phyloP scores from a whole-genome alignment of 1,140 invertebrate genomes.

The Notospermus geniculatus region DNA sequence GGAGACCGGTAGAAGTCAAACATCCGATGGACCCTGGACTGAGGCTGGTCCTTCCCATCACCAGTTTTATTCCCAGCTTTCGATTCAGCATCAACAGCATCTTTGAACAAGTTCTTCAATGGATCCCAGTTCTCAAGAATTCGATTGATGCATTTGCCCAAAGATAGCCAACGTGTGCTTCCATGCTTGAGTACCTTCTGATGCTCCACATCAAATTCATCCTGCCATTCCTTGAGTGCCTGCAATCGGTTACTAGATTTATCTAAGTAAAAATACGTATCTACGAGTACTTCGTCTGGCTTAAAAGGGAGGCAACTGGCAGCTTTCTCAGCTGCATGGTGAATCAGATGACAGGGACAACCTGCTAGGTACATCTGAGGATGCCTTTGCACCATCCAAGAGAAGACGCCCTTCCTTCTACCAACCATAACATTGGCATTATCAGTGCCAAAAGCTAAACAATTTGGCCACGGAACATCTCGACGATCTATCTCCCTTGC shows the following conservation, averaged over 20 bases:
- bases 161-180: slow-evolving; percentile 29
- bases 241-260: slow-evolving; percentile 22
- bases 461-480: slow-evolving; percentile 26
- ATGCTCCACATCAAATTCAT: slow-evolving; percentile 22
- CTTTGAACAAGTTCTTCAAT: slow-evolving; percentile 19
- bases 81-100: slow-evolving; percentile 10
- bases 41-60: no score
- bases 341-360: no score
- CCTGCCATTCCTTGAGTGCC: slow-evolving; percentile 16
- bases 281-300: slow-evolving; percentile 20
- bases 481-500: slow-evolving; percentile 17
- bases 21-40: no score
- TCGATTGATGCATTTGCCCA: slow-evolving; percentile 21
- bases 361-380: slow-evolving; percentile 11
- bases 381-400: slow-evolving; percentile 18
- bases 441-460: slow-evolving; percentile 27
- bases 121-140: slow-evolving; percentile 24
- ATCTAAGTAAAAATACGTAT: slow-evolving; percentile 28
- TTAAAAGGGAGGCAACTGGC: slow-evolving; percentile 9
- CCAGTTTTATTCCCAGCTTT: no score
- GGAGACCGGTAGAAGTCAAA: no score
- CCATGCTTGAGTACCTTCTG: slow-evolving; percentile 27
- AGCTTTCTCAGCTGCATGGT: slow-evolving; percentile 21
- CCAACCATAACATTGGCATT: slow-evolving; percentile 34
- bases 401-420: slow-evolving; percentile 21